These are phyloP conservation scores for Catostylus mosaicus DNA, from an alignment of 30 jellyfish, hydroid and myxozoan species.

Conservation along the genomic window DNA sequence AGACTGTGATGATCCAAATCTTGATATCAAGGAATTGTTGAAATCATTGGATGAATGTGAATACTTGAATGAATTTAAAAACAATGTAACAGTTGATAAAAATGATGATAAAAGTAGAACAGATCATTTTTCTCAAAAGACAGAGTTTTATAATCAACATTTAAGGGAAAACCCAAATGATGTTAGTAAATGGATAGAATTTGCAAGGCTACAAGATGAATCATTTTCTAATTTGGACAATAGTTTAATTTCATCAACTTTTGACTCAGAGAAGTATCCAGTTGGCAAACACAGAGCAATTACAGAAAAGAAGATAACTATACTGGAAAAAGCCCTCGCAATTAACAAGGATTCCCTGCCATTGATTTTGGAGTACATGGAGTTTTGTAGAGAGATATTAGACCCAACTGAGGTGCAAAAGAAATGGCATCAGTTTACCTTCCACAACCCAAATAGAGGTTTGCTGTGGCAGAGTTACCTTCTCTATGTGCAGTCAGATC, in stretches of 20 bases:
- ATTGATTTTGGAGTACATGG: slow-evolving; percentile 69
- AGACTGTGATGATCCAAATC: background rate
- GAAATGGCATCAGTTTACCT: slow-evolving; percentile 71
- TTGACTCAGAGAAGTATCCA: background rate
- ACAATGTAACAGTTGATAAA: background rate
- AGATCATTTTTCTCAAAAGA: slow-evolving; percentile 23
- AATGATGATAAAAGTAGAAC: background rate
- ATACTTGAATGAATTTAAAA: background rate
- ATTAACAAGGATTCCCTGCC: slow-evolving; percentile 60
- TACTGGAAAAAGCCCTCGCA: slow-evolving; percentile 80
- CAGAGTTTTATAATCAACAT: slow-evolving; percentile 51
- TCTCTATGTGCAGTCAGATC: slow-evolving; percentile 68
- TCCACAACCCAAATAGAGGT: slow-evolving; percentile 64
- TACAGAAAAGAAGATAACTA: slow-evolving; percentile 68
- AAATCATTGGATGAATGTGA: background rate
- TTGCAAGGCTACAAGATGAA: slow-evolving; percentile 66
- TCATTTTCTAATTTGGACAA: slow-evolving; percentile 2
- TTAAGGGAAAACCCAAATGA: slow-evolving; percentile 67
- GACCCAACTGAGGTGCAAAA: slow-evolving; percentile 34
- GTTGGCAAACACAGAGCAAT: slow-evolving; percentile 51
- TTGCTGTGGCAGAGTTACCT: slow-evolving; percentile 72
- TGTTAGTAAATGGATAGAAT: slow-evolving; percentile 70
- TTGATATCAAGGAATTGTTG: slow-evolving; percentile 12
- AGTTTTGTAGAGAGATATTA: slow-evolving; percentile 56
- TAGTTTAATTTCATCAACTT: slow-evolving; percentile 21